Evolutionary conservation across 2,888 invertebrate genomes (phyloP).

Genomic region (Embidobia sp.): DNA sequence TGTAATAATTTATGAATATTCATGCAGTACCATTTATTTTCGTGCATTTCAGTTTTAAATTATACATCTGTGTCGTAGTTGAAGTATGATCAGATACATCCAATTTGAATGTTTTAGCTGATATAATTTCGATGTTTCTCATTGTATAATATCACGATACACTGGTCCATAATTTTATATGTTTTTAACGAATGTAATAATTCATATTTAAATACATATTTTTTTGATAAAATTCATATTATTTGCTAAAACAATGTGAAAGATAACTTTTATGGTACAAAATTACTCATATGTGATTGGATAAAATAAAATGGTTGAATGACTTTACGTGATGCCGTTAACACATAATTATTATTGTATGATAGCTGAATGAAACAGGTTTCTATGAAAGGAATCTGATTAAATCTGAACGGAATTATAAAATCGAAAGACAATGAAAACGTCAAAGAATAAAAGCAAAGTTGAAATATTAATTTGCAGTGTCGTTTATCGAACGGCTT

Average conservation of each 20-base stretch:
- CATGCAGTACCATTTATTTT: constrained; percentile 4
- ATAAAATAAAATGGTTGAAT: too few relatives aligned
- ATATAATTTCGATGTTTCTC: constrained; percentile 9
- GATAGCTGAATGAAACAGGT: too few relatives aligned
- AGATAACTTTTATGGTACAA: too few relatives aligned
- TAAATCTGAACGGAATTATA: constrained; percentile 5
- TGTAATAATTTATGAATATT: constrained; percentile 29
- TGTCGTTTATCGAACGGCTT: constrained; percentile 22
- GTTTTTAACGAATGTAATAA: too few relatives aligned
- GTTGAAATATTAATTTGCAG: constrained; percentile 39
- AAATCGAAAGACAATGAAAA: constrained; percentile 24
- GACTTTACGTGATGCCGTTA: too few relatives aligned
- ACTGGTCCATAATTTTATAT: too few relatives aligned
- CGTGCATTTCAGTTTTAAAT: constrained; percentile 3
- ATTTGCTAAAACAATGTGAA: too few relatives aligned
- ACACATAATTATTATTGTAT: too few relatives aligned
- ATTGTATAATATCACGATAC: constrained; percentile 24
- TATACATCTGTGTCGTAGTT: not conserved
- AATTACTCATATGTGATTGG: too few relatives aligned
- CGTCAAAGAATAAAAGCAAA: constrained; percentile 25
- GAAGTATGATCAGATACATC: constrained; percentile 24
- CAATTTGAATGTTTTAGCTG: constrained; percentile 31
- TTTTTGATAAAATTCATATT: too few relatives aligned
- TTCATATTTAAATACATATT: too few relatives aligned
- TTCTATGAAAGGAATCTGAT: constrained; percentile 9